Base-by-base conservation (phyloP, 1,140 invertebrate species). In the Ceratosolen solmsi region DNA sequence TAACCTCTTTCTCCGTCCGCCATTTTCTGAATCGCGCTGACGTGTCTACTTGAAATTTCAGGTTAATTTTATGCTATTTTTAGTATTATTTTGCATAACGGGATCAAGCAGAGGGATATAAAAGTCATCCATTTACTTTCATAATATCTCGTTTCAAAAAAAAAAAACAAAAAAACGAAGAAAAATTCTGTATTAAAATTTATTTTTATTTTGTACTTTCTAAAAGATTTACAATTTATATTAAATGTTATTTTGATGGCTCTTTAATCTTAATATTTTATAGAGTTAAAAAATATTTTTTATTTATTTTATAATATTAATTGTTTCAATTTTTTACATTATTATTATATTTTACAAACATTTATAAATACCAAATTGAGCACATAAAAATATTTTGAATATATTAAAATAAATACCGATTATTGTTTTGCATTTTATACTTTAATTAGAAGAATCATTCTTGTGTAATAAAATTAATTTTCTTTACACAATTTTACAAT, bases 1-100 rank as follows among this genome's bases (percentile, higher is more conserved):
- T 20, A 38, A 38, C 33, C 63, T 38, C 20, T 68, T 68, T 68
- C 33, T 17, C 20, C 33, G 33, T 68, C 63, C 63, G 33, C 63
- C 63, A 68, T 68, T 68, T 68, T 68, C 2, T 38, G 20, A n/a
- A 25, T 20, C 30, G 60, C 33, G 11, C 63, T 20, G 33, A 33
- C 27, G 60, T 33, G 30, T n/a, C 27, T 33, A 36, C 60, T 63
- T 33, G 27, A 63, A 25, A 63, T 33, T 33, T 63, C 27, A 20
- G 27, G 5, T 33, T 25, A 20, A 63, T 63, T 63, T 20, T 13
- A 8, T 15, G 58, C 27, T 17, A 20, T 33, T 27, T 20, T 63
- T 36, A 8, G 30, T 63, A 63, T 63, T 63, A 63, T 63, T 63
- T 63, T 63, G 27, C 60, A 13, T 63, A 63, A 63, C 60, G 60